Percentiles rank a stretch among this genome's conserved stretches.
These are phyloP conservation scores for Platalea minor DNA, from an alignment of 2,797 vertebrate genomes.

Conservation along the genomic window DNA sequence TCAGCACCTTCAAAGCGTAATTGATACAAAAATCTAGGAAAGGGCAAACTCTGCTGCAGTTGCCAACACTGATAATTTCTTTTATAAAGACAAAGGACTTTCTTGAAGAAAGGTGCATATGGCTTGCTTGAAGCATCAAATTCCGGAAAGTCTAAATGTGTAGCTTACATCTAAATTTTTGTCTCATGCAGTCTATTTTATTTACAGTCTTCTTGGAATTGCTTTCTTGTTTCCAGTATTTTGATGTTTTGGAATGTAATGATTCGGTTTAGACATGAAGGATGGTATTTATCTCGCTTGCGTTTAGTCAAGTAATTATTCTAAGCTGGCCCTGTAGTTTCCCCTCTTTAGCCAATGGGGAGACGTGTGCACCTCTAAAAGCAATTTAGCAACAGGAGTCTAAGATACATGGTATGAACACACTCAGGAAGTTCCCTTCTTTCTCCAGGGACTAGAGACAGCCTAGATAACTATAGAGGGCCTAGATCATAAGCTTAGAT, in stretches of 20 bases:
- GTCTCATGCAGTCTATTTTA: neutral
- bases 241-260: neutral
- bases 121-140: neutral
- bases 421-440: neutral
- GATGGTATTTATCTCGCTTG: neutral
- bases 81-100: neutral
- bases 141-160: neutral
- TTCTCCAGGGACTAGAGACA: neutral
- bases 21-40: neutral
- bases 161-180: neutral
- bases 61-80: neutral
- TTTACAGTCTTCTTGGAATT: neutral
- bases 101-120: neutral
- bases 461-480: neutral
- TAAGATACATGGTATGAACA: neutral
- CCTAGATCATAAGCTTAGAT: rapidly evolving
- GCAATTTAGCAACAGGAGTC: neutral
- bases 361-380: neutral
- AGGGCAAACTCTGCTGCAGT: neutral
- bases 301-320: neutral
- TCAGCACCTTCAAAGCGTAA: neutral
- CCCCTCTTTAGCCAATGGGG: neutral
- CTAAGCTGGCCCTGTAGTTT: neutral
- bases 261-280: neutral
- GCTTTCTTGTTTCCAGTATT: neutral